phyloP scores from a whole-genome alignment of 2,888 invertebrate genomes.

The Pseudococcus longispinus region DNA sequence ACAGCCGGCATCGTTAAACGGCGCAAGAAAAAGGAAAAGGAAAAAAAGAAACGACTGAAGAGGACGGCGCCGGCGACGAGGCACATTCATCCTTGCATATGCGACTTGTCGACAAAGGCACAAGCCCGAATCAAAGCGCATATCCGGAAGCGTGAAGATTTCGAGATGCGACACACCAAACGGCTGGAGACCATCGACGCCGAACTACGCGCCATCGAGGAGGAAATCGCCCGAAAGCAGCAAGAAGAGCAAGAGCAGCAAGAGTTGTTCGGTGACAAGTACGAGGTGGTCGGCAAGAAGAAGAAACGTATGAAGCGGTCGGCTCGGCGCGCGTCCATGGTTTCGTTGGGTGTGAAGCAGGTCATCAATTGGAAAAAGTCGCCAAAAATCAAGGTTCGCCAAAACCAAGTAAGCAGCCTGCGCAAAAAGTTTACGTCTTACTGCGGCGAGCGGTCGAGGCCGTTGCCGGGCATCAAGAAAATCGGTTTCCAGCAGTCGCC shows the following conservation, averaged over 20 bases:
- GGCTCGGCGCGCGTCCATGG: not conserved
- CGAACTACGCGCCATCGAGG: not conserved
- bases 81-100: slow-evolving; percentile 2
- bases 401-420: not conserved
- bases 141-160: not conserved
- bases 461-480: not conserved
- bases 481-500: not conserved
- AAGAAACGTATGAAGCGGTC: slow-evolving; percentile 22
- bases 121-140: not conserved
- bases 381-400: not conserved
- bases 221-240: slow-evolving; percentile 5
- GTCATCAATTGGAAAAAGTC: slow-evolving; percentile 6
- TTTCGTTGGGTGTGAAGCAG: not conserved
- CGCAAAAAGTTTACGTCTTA: not conserved
- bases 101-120: not conserved
- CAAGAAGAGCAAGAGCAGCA: not conserved
- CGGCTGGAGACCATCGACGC: not conserved
- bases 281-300: slow-evolving; percentile 13
- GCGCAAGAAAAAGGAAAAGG: not conserved
- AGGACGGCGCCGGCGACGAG: too few species aligned
- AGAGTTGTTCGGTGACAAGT: not conserved
- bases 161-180: not conserved
- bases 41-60: not conserved
- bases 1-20: not conserved
- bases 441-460: not conserved